Conservation (phyloP, 2,113 vertebrate species). For the Rhabdomys dilectus region DNA sequence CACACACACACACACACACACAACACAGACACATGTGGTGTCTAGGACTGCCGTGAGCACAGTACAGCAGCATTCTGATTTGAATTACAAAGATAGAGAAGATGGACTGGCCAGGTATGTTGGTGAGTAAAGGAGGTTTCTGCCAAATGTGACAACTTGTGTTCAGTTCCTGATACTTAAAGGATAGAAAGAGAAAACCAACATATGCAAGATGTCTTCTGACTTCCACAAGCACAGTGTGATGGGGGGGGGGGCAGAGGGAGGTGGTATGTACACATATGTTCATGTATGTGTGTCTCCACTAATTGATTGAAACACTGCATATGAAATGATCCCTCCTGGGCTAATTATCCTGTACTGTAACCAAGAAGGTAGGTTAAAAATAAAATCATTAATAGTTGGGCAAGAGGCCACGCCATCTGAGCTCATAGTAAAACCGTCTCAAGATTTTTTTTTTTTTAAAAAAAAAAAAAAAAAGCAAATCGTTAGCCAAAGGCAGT, state of each 20-base stretch:
- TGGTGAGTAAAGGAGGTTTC: not conserved
- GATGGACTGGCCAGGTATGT: not conserved
- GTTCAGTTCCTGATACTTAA: not conserved
- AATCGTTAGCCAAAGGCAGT: accelerated
- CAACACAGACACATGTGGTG: not conserved
- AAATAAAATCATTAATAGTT: not conserved
- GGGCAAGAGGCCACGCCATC: not conserved
- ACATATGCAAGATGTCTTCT: not conserved
- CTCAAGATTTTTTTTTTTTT: not conserved
- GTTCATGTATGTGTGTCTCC: not conserved
- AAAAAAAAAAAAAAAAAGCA: too few species aligned
- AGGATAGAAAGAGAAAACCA: not conserved
- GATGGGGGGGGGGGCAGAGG: too few species aligned
- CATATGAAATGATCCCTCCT: accelerated
- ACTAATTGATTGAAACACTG: not conserved
- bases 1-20: not conserved
- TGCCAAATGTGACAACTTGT: not conserved
- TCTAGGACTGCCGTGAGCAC: accelerated
- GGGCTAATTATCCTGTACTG: not conserved
- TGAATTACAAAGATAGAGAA: too few species aligned
- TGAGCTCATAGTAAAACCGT: not conserved
- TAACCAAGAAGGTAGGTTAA: not conserved
- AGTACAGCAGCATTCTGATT: too few species aligned
- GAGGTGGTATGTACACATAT: too few species aligned
- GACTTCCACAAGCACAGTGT: not conserved